A percentile compares a stretch with the other conserved stretches of the same genome.
Evolutionary conservation across 1,140 invertebrate species (phyloP).

Genomic region (Halotydeus destructor): DNA sequence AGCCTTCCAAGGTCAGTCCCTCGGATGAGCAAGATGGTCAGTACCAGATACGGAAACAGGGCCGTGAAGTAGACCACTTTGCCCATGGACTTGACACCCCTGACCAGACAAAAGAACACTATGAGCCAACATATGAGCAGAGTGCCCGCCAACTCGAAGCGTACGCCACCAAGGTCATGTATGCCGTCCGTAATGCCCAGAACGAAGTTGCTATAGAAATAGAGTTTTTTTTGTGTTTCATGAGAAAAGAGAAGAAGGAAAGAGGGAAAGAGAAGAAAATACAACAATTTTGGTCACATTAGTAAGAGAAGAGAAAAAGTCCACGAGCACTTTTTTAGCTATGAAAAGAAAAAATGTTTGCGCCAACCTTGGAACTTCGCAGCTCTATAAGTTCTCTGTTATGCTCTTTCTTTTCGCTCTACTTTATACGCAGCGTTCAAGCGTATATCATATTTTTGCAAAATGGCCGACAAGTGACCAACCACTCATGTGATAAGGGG

Average conservation of each 20-base stretch:
- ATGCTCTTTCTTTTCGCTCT: no score
- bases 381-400: no score
- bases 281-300: no score
- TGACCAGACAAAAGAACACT: slow-evolving; percentile 92
- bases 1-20: slow-evolving; percentile 72
- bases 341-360: no score
- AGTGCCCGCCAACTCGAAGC: slow-evolving; percentile 85
- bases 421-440: no score
- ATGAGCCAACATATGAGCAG: slow-evolving; percentile 78
- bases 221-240: no score
- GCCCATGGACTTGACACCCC: slow-evolving; percentile 89
- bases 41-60: slow-evolving; percentile 78
- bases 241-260: slow-evolving; percentile 3
- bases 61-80: slow-evolving; percentile 95
- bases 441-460: no score
- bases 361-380: no score
- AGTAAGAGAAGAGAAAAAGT: no score
- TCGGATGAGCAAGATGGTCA: slow-evolving; percentile 82
- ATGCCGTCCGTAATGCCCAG: slow-evolving; percentile 65
- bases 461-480: no score
- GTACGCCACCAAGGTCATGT: slow-evolving; percentile 55
- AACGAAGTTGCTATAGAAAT: slow-evolving; percentile 31
- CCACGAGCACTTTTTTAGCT: no score
- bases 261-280: slow-evolving; percentile 4
- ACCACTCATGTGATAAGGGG: no score